Percentiles rank a stretch among this genome's conserved stretches.
Evolutionary conservation across 2,113 vertebrate genomes (phyloP).

Genomic region (Mormoops blainvillei): DNA sequence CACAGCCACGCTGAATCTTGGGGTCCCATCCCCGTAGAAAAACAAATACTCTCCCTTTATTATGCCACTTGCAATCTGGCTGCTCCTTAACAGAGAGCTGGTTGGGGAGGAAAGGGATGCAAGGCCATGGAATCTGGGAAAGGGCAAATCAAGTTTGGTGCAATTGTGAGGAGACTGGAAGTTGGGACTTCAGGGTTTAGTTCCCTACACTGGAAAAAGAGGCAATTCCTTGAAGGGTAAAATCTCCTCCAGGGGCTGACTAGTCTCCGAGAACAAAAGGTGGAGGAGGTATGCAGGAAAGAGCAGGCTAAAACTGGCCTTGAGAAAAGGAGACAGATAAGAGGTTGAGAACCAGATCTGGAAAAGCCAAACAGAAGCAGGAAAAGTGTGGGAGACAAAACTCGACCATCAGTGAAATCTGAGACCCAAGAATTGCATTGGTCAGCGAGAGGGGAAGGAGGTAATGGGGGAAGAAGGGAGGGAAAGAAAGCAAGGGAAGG

Average conservation of each 20-base stretch:
- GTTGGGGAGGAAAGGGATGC: neutral
- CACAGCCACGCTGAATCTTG: neutral
- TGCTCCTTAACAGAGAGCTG: neutral
- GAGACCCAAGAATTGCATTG: slow-evolving; percentile 67
- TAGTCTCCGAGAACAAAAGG: slow-evolving; percentile 45
- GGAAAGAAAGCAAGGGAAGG: neutral
- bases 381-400: slow-evolving; percentile 73
- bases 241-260: neutral
- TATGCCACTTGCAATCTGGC: neutral
- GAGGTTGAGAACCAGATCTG: slow-evolving; percentile 6
- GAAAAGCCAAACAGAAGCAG: slow-evolving; percentile 54
- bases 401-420: slow-evolving; percentile 68
- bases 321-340: slow-evolving; percentile 20
- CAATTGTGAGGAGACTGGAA: neutral
- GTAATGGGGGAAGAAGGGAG: neutral
- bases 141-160: neutral
- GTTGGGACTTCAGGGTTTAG: neutral
- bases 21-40: neutral
- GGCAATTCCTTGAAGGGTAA: neutral
- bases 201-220: neutral
- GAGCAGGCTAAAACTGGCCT: neutral
- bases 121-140: neutral
- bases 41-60: neutral
- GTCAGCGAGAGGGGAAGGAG: slow-evolving; percentile 54
- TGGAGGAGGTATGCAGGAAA: slow-evolving; percentile 1